These are phyloP conservation scores for Sinohyriopsis cumingii DNA, from an alignment of 2,888 invertebrate genomes.

Conservation along the genomic window DNA sequence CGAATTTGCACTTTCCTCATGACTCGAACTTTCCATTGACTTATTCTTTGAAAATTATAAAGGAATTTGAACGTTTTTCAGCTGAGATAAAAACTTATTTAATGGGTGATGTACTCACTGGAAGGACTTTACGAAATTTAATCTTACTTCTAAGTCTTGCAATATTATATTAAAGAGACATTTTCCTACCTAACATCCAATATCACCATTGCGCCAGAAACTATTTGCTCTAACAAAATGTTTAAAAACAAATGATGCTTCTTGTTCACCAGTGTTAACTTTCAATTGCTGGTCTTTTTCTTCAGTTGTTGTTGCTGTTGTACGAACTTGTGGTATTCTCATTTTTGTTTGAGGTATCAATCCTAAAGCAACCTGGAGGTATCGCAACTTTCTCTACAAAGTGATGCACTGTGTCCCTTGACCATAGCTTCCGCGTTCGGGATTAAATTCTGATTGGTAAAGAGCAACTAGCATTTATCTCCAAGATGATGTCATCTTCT, in stretches of 20 bases:
- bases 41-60: too few relatives aligned
- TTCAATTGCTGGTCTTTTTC: too few relatives aligned
- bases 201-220: constrained; percentile 33
- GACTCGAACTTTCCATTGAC: too few relatives aligned
- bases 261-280: background rate
- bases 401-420: background rate
- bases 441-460: constrained; percentile 3
- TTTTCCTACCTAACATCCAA: constrained; percentile 38
- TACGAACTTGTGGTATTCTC: background rate
- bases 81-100: background rate
- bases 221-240: constrained; percentile 20
- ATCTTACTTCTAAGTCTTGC: constrained; percentile 1
- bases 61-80: too few relatives aligned
- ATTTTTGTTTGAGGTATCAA: too few relatives aligned
- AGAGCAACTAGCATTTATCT: constrained; percentile 1
- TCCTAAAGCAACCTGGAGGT: too few relatives aligned
- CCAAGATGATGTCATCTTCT: constrained; percentile 1
- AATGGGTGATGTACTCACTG: background rate
- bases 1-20: too few relatives aligned
- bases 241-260: constrained; percentile 20
- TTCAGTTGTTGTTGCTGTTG: too few relatives aligned
- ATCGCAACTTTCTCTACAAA: background rate
- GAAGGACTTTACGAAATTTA: constrained; percentile 3
- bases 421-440: background rate
- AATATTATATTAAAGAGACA: background rate